phyloP scores from a whole-genome alignment of 2,113 vertebrate genomes.

The Forbesichthys agassizii region DNA sequence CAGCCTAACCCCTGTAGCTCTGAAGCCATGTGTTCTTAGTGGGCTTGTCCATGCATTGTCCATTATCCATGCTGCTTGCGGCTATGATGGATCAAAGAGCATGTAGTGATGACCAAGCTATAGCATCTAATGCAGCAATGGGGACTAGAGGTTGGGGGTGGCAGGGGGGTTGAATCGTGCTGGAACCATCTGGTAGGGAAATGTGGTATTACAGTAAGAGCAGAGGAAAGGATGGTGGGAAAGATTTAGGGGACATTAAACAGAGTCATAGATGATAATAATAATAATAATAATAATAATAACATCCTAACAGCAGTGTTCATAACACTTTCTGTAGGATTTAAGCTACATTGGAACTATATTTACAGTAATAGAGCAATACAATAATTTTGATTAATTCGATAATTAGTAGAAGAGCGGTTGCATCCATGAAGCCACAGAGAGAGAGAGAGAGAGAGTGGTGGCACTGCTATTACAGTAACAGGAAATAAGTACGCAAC shows the following conservation, averaged over 20 bases:
- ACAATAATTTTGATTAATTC: no score
- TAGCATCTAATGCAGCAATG: constrained; percentile 4
- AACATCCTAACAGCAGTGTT: no score
- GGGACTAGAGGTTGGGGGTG: neutral
- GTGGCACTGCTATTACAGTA: constrained; percentile 2
- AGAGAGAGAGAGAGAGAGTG: neutral
- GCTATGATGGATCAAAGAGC: constrained; percentile 60
- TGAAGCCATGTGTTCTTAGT: constrained; percentile 32
- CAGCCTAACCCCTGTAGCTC: constrained; percentile 23
- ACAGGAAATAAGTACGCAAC: constrained; percentile 62
- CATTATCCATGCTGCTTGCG: constrained; percentile 50
- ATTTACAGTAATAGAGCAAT: no score
- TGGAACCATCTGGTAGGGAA: constrained; percentile 30
- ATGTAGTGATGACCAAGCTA: constrained; percentile 24
- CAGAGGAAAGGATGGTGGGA: constrained; percentile 9
- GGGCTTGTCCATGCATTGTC: constrained; percentile 41
- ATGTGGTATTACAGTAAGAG: neutral
- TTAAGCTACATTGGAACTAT: no score
- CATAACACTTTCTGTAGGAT: no score
- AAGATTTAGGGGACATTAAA: neutral
- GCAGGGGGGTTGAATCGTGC: constrained; percentile 25
- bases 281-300: no score
- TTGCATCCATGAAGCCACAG: neutral
- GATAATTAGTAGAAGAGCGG: neutral
- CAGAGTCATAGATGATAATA: neutral